Base-by-base conservation (phyloP, 35 echinoderm and acorn worm genomes). In the Apostichopus japonicus region DNA sequence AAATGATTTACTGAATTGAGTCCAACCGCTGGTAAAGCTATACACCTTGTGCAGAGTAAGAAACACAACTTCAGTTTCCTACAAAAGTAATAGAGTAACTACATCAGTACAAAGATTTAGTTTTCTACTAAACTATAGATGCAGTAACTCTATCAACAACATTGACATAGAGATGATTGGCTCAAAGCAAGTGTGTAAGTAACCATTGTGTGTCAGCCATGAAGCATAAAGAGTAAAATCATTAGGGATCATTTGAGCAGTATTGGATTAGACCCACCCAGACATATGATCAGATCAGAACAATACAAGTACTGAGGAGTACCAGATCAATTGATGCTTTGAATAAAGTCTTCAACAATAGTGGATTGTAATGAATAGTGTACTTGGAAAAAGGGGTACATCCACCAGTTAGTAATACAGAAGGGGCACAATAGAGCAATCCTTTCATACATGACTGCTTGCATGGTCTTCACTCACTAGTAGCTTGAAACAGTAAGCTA, bases 131-230 rank as follows among this genome's bases (percentile, higher is more conserved):
- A 44, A 44, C 33, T 44, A 44, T 44, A 44, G 33, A 44, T 44
- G 33, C 33, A 17, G 62, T 65, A 65, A 65, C 62, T 17, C 8
- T 13, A 65, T 65, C 62, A 65, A 65, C 9, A 10, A 13, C 16
- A 65, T 65, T 65, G 62, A 65, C 62, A 65, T 65, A 65, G 62
- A 65, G 62, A 65, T 65, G 62, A 65, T 65, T 65, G 62, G 62
- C 62, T 65, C 16, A 65, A 65, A 65, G 62, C 62, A 65, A 65
- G 62, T 65, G 62, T 65, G 9, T 65, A 13, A 65, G 62, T 17
- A 13, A 17, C 62, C 62, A 65, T 65, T 65, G 16, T 13, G 62
- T 65, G 62, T 65, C 62, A 17, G 10, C 10, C 9, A 17, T 65
- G 62, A 65, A 65, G 62, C 62, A 65, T 65, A 65, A 65, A 65